Evolutionary conservation across 2,888 invertebrate genomes (phyloP).

Genomic region (Neria commutata): DNA sequence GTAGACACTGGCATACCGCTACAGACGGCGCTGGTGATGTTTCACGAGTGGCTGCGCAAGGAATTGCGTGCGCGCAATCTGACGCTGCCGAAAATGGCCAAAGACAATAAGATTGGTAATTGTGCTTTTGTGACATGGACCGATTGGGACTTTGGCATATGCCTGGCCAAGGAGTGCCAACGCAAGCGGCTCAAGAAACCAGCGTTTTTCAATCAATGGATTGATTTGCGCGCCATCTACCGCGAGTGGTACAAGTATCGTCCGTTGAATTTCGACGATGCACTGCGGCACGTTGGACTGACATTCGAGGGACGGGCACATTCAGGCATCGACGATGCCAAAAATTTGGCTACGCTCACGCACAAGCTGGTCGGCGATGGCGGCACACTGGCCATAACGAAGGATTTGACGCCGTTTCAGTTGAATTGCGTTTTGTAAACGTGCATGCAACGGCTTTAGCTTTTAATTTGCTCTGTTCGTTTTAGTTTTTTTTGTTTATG

Average conservation of each 20-base stretch:
- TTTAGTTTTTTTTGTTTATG: constrained; percentile 3
- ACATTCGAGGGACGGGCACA: constrained; percentile 68
- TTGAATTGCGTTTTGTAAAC: constrained; percentile 53
- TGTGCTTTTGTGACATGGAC: constrained; percentile 68
- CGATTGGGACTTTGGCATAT: constrained; percentile 70
- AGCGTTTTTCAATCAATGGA: constrained; percentile 66
- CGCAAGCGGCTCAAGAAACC: constrained; percentile 66
- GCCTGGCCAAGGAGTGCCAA: constrained; percentile 66
- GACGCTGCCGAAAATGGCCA: constrained; percentile 59
- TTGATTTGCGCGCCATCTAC: constrained; percentile 67
- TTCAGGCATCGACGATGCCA: constrained; percentile 69
- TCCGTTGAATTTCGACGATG: constrained; percentile 64
- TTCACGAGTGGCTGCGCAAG: constrained; percentile 66
- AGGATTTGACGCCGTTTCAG: constrained; percentile 60
- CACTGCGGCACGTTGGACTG: constrained; percentile 66
- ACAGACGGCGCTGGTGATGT: constrained; percentile 64
- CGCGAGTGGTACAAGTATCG: constrained; percentile 65
- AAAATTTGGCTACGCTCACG: constrained; percentile 67
- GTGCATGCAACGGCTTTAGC: background rate
- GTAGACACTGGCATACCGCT: constrained; percentile 65
- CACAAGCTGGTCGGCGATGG: constrained; percentile 67
- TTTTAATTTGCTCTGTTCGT: background rate
- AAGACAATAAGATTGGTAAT: constrained; percentile 62
- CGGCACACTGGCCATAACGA: constrained; percentile 64
- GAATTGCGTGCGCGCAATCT: constrained; percentile 53